Conservation (phyloP, 2,113 vertebrate genomes). For the Empidonax traillii region DNA sequence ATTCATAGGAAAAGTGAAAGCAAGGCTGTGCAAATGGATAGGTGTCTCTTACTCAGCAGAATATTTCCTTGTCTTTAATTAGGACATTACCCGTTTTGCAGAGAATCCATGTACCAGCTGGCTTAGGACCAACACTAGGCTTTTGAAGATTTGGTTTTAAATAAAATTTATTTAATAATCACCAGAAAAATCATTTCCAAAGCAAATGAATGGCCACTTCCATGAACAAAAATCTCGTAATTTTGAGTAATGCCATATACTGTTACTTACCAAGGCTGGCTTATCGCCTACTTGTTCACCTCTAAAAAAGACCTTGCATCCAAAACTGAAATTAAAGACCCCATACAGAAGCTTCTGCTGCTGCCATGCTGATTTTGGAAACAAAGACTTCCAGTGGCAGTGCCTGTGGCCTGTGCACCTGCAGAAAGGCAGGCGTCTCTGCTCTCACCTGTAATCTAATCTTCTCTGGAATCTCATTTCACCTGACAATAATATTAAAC, state of each 20-base stretch:
- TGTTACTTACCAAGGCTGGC: not conserved
- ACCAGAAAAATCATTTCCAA: not conserved
- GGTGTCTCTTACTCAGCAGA: not conserved
- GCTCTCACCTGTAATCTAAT: not conserved
- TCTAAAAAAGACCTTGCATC: not conserved
- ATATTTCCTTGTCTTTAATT: not conserved
- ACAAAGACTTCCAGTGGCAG: not conserved
- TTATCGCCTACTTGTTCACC: not conserved
- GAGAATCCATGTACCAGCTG: not conserved
- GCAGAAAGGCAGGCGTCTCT: not conserved
- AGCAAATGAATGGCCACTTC: not conserved
- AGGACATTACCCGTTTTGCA: not conserved
- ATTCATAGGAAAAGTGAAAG: not conserved
- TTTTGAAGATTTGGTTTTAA: not conserved
- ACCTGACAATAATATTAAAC: constrained; percentile 9
- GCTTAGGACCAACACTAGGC: not conserved
- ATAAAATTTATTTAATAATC: not conserved
- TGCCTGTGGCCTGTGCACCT: not conserved
- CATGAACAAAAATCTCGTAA: not conserved
- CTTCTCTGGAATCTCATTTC: not conserved
- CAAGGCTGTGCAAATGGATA: not conserved
- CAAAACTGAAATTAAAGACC: not conserved
- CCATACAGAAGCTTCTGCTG: not conserved
- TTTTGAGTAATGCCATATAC: not conserved
- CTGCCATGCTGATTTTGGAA: not conserved